Percentiles rank a stretch among this genome's conserved stretches.
These are phyloP conservation scores for Eristalis arbustorum DNA, from an alignment of 2,888 invertebrate genomes.

Conservation along the genomic window DNA sequence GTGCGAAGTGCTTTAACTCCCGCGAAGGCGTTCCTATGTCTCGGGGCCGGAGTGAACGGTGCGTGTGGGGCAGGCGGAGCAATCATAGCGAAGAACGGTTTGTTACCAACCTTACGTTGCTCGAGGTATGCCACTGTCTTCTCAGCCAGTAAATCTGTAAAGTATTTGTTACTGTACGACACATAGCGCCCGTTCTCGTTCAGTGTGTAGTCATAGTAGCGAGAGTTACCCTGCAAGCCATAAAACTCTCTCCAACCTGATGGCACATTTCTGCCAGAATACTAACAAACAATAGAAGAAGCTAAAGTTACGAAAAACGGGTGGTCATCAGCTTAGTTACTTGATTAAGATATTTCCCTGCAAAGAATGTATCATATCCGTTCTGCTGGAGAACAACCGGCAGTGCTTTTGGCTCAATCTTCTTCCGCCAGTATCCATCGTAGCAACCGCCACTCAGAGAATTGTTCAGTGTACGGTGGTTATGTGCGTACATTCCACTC, in stretches of 20 bases:
- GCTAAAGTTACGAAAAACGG: slow-evolving; percentile 14
- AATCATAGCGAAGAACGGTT: slow-evolving; percentile 89
- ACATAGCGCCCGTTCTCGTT: slow-evolving; percentile 89
- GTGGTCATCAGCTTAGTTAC: slow-evolving; percentile 79
- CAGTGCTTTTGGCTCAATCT: slow-evolving; percentile 85
- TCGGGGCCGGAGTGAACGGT: slow-evolving; percentile 90
- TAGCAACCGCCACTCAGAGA: slow-evolving; percentile 89
- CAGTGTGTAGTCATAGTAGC: slow-evolving; percentile 94
- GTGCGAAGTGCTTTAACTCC: slow-evolving; percentile 84
- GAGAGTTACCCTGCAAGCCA: slow-evolving; percentile 94
- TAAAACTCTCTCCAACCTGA: slow-evolving; percentile 93
- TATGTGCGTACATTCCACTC: slow-evolving; percentile 92
- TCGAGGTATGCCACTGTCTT: slow-evolving; percentile 73
- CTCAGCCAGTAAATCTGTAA: slow-evolving; percentile 89
- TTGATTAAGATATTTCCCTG: slow-evolving; percentile 96
- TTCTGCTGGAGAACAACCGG: slow-evolving; percentile 85
- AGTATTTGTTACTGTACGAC: slow-evolving; percentile 86
- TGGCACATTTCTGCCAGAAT: slow-evolving; percentile 84
- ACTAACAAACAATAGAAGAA: slow-evolving; percentile 48
- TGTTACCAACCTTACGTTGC: slow-evolving; percentile 9
- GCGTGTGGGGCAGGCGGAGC: slow-evolving; percentile 93
- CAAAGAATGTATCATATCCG: slow-evolving; percentile 92
- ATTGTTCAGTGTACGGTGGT: slow-evolving; percentile 90
- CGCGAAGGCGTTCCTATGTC: slow-evolving; percentile 85
- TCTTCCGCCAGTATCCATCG: slow-evolving; percentile 84